phyloP scores from a whole-genome alignment of 2,797 vertebrate species.

The Melanogrammus aeglefinus region DNA sequence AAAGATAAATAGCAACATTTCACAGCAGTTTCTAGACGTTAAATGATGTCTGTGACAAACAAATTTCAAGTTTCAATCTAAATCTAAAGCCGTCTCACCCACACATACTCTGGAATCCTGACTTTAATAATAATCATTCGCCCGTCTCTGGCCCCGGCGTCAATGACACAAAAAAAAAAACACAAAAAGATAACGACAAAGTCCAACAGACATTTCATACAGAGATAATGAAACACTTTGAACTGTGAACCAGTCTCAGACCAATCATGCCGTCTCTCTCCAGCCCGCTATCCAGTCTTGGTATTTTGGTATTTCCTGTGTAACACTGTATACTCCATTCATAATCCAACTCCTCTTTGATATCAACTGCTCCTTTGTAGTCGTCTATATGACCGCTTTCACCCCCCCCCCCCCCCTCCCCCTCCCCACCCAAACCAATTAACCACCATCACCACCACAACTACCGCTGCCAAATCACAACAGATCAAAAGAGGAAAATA shows the following conservation, averaged over 20 bases:
- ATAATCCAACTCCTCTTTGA: neutral
- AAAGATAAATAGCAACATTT: no score
- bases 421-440: neutral
- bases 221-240: neutral
- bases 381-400: neutral
- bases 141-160: neutral
- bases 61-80: no score
- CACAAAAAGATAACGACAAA: neutral
- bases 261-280: neutral
- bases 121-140: neutral
- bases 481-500: neutral
- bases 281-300: neutral
- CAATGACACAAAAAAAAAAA: neutral
- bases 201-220: neutral
- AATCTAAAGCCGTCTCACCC: neutral
- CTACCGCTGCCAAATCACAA: neutral
- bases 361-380: conserved; percentile 4
- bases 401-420: neutral
- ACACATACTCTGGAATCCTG: neutral
- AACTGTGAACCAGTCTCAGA: neutral
- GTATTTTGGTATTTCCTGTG: neutral
- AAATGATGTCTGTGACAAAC: neutral
- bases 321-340: neutral
- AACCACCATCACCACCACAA: neutral
- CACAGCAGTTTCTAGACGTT: no score